Conservation (phyloP, 2,797 vertebrate species). For the Sebastes goodei region DNA sequence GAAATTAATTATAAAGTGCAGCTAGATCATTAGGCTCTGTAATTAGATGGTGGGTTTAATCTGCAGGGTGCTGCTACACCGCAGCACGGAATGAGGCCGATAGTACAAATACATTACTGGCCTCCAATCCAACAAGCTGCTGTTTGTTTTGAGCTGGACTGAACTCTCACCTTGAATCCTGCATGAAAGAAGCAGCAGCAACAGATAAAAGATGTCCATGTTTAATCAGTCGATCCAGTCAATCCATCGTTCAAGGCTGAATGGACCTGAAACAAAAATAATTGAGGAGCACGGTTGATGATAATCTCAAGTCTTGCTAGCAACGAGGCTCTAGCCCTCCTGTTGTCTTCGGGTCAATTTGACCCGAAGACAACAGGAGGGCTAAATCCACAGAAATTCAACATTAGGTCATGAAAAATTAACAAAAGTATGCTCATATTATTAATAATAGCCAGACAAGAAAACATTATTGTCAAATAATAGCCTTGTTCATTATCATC, state of each 20-base stretch:
- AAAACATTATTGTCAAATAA: too few species aligned
- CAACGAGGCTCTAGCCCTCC: background rate
- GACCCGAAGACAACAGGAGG: too few species aligned
- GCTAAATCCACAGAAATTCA: too few species aligned
- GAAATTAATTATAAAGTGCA: constrained; percentile 48
- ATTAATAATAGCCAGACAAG: too few species aligned
- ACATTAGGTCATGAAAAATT: too few species aligned
- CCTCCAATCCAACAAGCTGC: constrained; percentile 3
- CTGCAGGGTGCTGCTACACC: constrained; percentile 14
- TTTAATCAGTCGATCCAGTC: constrained; percentile 34
- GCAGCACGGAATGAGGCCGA: background rate
- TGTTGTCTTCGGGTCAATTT: too few species aligned
- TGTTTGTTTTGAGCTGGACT: constrained; percentile 24
- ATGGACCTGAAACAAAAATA: constrained; percentile 30
- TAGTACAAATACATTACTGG: constrained; percentile 10
- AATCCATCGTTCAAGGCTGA: constrained; percentile 45
- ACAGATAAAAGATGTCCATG: constrained; percentile 54
- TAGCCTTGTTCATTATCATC: too few species aligned
- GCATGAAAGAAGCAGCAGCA: constrained; percentile 59
- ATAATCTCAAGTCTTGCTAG: background rate
- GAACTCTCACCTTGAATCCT: constrained; percentile 67
- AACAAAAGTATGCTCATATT: too few species aligned
- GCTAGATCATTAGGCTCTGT: constrained; percentile 46
- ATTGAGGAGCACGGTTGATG: background rate
- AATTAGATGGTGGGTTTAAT: constrained; percentile 51